Percentiles rank a stretch among this genome's conserved stretches.
These are phyloP conservation scores for Pharmacophagus antenor DNA, from an alignment of 2,888 invertebrate genomes.

Conservation along the genomic window DNA sequence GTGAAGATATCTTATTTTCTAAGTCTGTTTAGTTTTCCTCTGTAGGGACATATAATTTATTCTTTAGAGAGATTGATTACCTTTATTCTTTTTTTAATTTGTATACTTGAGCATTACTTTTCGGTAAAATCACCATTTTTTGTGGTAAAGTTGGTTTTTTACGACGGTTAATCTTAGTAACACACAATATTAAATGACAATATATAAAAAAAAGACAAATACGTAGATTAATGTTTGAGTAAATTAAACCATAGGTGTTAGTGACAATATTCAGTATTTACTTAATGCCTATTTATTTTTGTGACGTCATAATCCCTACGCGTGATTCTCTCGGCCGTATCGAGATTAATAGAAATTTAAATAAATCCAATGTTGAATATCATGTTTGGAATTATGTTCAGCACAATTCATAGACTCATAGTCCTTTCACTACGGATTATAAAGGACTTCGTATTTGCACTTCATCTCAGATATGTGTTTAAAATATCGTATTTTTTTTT, in stretches of 20 bases:
- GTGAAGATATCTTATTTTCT: no score
- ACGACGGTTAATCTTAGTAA: no score
- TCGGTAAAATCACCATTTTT: no score
- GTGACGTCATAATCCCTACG: background rate
- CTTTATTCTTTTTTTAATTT: no score
- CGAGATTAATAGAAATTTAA: constrained; percentile 4
- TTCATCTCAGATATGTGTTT: background rate
- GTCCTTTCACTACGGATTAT: background rate
- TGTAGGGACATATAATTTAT: no score
- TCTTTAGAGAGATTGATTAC: no score
- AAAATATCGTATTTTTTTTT: background rate
- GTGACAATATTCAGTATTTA: constrained; percentile 1
- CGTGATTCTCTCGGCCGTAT: background rate
- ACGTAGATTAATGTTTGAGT: background rate
- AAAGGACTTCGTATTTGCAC: background rate
- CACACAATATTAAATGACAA: no score
- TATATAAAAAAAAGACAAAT: no score
- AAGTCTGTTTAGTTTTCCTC: no score
- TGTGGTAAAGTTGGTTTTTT: no score
- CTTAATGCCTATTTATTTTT: background rate
- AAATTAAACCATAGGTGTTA: background rate
- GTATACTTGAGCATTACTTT: no score
- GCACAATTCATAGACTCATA: background rate
- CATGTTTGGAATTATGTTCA: background rate
- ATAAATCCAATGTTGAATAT: background rate